Evolutionary conservation across 1,140 invertebrate genomes (phyloP), one percentile per base, ranked within the genome.

Genomic region (Aphis gossypii): DNA sequence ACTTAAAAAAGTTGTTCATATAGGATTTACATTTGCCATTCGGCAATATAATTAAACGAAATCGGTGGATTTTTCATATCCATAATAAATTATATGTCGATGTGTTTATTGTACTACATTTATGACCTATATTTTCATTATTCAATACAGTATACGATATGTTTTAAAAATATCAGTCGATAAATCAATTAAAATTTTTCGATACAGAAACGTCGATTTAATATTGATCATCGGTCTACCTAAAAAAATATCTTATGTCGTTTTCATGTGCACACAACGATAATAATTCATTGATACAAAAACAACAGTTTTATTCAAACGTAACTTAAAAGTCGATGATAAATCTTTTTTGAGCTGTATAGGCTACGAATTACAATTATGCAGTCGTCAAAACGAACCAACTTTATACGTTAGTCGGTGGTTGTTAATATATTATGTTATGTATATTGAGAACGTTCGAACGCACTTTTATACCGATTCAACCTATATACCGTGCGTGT

Each of bases 1-100:
- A 46, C 11, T 0, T 46, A 46, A 46, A 46, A 11, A 11, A 11
- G 46, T 46, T 46, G 11, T 46, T 46, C 46, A 11, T 51, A 14
- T 51, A 18, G 14, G 14, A 51, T 11, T 68, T 14, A 68, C 25
- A 60, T 60, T 60, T 60, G 56, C n/a, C 25, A 60, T 60, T 60
- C 30, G 25, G 25, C 25, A 25, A 30, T 11, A 60, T 30, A 30
- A 25, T 11, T 11, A 9, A 68, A 68, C 60, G 9, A n/a, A 30
- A 3, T n/a, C 25, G 2, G 30, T 60, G 25, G 9, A 30, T 60
- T 60, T 4, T 60, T 30, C 25, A 68, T n/a, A n/a, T 68, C 0
- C 11, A 0, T 0, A 11, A 46, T 5, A 5, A 5, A 18, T 1
- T 1, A 0, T 14, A 18, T 48, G 14, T 48, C 18, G 11, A 68